A percentile compares a stretch with the other conserved stretches of the same genome.
These are phyloP conservation scores for Leptogaster cylindrica DNA, from an alignment of 2,888 invertebrate genomes.

Conservation along the genomic window DNA sequence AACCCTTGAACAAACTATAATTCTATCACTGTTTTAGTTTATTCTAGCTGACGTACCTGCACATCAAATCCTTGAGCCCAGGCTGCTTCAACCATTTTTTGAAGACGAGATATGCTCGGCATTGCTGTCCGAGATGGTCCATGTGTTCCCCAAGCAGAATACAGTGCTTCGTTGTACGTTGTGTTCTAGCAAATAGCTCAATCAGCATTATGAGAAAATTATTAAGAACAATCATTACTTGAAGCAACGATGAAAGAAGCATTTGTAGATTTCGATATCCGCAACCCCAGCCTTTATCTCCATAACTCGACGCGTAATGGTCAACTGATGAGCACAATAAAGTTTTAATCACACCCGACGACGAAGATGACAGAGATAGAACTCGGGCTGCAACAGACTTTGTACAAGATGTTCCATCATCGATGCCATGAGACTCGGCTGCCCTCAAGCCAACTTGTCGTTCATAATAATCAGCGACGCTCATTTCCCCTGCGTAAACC, in stretches of 20 bases:
- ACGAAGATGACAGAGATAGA: constrained; percentile 50
- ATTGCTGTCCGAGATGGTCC: constrained; percentile 71
- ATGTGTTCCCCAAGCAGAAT: constrained; percentile 62
- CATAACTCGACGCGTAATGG: constrained; percentile 87
- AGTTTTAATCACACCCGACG: constrained; percentile 65
- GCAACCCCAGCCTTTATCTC: constrained; percentile 92
- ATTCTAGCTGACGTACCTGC: constrained; percentile 57
- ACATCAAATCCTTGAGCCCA: constrained; percentile 83
- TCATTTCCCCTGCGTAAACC: constrained; percentile 84
- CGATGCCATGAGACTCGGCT: constrained; percentile 79
- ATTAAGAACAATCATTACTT: constrained; percentile 51
- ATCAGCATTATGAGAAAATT: background rate
- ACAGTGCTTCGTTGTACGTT: constrained; percentile 65
- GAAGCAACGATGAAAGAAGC: constrained; percentile 81
- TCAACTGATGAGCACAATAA: constrained; percentile 82
- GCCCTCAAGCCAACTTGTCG: constrained; percentile 76
- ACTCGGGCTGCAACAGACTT: constrained; percentile 63
- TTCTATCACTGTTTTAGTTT: no score
- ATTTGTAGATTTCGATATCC: constrained; percentile 92
- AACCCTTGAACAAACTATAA: constrained; percentile 71
- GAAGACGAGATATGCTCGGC: constrained; percentile 84
- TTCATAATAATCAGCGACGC: constrained; percentile 85
- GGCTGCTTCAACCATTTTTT: constrained; percentile 82
- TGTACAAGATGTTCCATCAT: constrained; percentile 82
- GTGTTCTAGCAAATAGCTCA: constrained; percentile 59